Evolutionary conservation across 1,140 invertebrate species (phyloP).

Genomic region (Drepana arcuata): DNA sequence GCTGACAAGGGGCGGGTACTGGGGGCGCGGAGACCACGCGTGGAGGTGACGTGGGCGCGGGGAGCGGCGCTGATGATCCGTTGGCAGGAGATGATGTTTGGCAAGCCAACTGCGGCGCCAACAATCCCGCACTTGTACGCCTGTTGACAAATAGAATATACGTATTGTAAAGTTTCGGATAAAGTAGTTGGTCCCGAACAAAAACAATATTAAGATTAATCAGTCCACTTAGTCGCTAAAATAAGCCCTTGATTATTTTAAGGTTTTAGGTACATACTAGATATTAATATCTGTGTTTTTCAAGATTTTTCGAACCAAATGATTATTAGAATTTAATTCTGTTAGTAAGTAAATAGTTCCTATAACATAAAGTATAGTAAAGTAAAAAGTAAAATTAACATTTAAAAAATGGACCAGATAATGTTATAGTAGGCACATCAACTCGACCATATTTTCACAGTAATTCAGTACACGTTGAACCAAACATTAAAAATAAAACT

Average conservation of each 20-base stretch:
- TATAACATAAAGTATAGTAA: too few relatives aligned
- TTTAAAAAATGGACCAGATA: too few relatives aligned
- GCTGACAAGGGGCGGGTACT: conserved; percentile 23
- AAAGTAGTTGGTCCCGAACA: too few relatives aligned
- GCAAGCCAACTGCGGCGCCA: conserved; percentile 56
- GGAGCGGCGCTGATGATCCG: conserved; percentile 42
- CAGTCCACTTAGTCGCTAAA: not conserved
- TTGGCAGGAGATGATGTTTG: conserved; percentile 45
- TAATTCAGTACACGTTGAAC: not conserved
- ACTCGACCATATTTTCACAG: not conserved
- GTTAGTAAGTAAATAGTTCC: too few relatives aligned
- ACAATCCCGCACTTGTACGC: conserved; percentile 52
- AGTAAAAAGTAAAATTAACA: too few relatives aligned
- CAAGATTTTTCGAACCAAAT: too few relatives aligned
- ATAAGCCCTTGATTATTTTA: not conserved
- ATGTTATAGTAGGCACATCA: not conserved
- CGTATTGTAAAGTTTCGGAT: not conserved
- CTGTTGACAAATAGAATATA: conserved; percentile 38
- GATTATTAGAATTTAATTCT: too few relatives aligned
- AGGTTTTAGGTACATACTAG: not conserved
- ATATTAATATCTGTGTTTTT: too few relatives aligned
- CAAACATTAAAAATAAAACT: not conserved
- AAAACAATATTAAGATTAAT: too few relatives aligned
- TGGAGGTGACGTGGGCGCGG: conserved; percentile 52
- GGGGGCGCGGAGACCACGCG: conserved; percentile 45